Evolutionary conservation across 2,113 vertebrate species (phyloP).

Genomic region (Polyodon spathula): DNA sequence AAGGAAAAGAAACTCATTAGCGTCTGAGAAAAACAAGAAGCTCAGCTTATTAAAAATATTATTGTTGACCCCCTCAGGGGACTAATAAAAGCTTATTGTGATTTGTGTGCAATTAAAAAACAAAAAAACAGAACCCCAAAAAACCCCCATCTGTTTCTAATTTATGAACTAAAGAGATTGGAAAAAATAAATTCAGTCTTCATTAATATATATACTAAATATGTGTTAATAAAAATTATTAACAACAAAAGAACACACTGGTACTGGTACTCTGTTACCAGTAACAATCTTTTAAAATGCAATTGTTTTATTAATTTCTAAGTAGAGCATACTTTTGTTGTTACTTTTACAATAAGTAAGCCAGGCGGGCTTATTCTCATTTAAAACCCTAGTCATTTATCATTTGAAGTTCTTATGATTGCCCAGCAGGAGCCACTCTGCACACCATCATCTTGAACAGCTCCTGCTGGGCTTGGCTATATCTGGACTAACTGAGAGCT

Average conservation of each 20-base stretch:
- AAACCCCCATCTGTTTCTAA: slow-evolving; percentile 1
- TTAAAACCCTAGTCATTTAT: background rate
- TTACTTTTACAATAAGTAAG: background rate
- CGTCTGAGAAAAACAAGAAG: background rate
- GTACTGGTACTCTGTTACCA: too few species aligned
- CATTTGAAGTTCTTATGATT: background rate
- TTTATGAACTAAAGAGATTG: slow-evolving; percentile 4
- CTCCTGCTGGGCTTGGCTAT: background rate
- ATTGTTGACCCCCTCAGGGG: background rate
- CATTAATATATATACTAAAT: too few species aligned
- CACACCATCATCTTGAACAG: background rate
- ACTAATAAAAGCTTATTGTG: background rate
- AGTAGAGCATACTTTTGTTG: too few species aligned
- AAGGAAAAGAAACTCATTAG: slow-evolving; percentile 2
- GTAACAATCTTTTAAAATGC: too few species aligned
- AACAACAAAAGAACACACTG: too few species aligned
- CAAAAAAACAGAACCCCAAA: background rate
- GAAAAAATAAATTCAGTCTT: too few species aligned
- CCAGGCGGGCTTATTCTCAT: background rate
- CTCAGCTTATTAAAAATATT: background rate
- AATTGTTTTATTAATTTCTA: too few species aligned
- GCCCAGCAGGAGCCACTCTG: background rate
- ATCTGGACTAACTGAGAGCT: slow-evolving; percentile 4
- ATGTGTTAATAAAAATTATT: too few species aligned
- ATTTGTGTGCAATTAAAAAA: slow-evolving; percentile 9